Conservation (phyloP, 2,797 vertebrate genomes). For the Gambelia wislizenii region DNA sequence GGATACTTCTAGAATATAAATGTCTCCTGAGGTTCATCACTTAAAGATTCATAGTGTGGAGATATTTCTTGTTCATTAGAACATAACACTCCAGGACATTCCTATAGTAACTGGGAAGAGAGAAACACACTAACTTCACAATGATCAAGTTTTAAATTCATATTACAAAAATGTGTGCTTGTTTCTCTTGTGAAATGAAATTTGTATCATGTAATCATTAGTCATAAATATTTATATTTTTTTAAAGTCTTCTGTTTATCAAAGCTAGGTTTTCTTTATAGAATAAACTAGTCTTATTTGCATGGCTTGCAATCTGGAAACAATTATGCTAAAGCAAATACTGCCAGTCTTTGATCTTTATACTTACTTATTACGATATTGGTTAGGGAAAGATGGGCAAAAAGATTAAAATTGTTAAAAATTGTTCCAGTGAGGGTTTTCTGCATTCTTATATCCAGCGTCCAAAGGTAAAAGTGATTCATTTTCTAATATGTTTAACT, state of each 20-base stretch:
- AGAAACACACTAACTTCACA: conserved; percentile 4
- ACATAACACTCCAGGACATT: conserved; percentile 6
- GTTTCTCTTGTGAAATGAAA: neutral
- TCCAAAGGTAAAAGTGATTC: neutral
- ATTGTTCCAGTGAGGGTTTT: neutral
- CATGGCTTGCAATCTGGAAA: conserved; percentile 17
- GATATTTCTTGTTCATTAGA: conserved; percentile 14
- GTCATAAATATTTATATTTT: conserved; percentile 5
- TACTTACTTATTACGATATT: neutral
- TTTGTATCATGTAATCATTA: neutral
- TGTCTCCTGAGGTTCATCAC: conserved; percentile 1
- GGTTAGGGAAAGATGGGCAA: neutral
- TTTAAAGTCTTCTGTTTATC: neutral
- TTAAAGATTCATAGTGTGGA: conserved; percentile 15
- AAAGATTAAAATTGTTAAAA: neutral
- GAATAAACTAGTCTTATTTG: neutral
- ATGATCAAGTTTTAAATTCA: neutral
- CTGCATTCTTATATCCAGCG: neutral
- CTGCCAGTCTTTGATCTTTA: neutral
- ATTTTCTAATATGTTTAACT: neutral
- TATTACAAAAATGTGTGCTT: neutral
- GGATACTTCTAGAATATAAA: conserved; percentile 23
- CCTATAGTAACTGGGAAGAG: conserved; percentile 11
- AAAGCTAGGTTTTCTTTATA: neutral
- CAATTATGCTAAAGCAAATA: conserved; percentile 2